phyloP scores from a whole-genome alignment of 2,113 vertebrate genomes.

The Xyrauchen texanus region DNA sequence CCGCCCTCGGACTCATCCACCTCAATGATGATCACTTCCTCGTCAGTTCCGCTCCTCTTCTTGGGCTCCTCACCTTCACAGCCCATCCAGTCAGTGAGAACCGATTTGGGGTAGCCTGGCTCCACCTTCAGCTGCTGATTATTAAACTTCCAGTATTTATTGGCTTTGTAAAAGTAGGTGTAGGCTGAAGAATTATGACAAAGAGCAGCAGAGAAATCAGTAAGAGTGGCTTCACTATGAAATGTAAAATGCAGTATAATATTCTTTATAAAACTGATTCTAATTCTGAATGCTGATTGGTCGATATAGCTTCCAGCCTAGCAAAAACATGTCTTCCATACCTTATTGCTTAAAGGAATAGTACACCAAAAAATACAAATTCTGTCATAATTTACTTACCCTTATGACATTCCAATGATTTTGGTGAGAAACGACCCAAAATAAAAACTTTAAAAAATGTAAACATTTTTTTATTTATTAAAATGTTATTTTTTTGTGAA shows the following conservation, averaged over 20 bases:
- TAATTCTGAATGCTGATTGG: too few species aligned
- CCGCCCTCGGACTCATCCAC: conserved; percentile 67
- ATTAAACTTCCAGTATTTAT: conserved; percentile 93
- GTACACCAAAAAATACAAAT: too few species aligned
- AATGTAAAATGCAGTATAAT: too few species aligned
- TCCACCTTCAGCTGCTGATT: conserved; percentile 89
- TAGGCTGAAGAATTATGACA: conserved; percentile 69
- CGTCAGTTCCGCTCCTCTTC: conserved; percentile 66
- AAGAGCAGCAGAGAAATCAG: neutral
- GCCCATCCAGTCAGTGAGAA: conserved; percentile 87
- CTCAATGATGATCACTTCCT: conserved; percentile 82
- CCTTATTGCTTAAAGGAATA: too few species aligned
- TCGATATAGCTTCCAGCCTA: neutral
- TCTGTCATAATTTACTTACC: too few species aligned
- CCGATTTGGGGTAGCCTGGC: conserved; percentile 86
- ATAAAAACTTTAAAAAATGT: too few species aligned
- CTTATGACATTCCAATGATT: too few species aligned
- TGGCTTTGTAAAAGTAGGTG: conserved; percentile 91
- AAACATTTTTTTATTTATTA: too few species aligned
- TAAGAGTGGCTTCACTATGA: neutral
- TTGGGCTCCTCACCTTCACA: conserved; percentile 75
- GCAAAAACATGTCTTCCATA: too few species aligned
- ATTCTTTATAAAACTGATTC: too few species aligned
- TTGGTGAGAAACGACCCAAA: too few species aligned
- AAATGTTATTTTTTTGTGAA: too few species aligned